Evolutionary conservation across 2,113 vertebrate species (phyloP), one percentile per base, ranked within the genome.

Genomic region (Datnioides undecimradiatus): DNA sequence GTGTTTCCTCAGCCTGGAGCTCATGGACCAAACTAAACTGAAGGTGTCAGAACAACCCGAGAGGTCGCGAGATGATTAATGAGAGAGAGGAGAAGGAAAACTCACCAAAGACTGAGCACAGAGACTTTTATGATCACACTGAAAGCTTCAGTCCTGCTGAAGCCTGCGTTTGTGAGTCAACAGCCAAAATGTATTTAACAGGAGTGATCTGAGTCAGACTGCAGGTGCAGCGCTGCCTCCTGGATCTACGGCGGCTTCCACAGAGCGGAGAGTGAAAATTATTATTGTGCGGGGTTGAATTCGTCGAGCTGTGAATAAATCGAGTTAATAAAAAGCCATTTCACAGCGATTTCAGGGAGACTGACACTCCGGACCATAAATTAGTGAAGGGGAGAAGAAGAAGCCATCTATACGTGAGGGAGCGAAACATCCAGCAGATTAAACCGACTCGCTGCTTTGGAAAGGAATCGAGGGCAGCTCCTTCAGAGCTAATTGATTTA

Each of bases 401-500:
- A 29, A 46, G 57, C 3, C 34, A 58, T 36, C 40, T 52, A 21
- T 41, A 46, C 33, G 25, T 5, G 13, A 36, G 11, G n/a, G 25
- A 0, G 40, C 8, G 34, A 65, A 51, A 85, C 0, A 11, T 54
- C 46, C 23, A 48, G 45, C 27, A 58, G 36, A 57, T 57, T 45
- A 63, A 76, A 77, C 45, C 34, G 43, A 23, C 16, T 38, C n/a
- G 16, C 16, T 41, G 72, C 76, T 68, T 55, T 31, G 5, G 9
- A 68, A 40, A 57, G 19, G n/a, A 40, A 71, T 8, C 31, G 33
- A 73, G 1, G 46, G 17, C 19, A 19, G 21, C 43, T 62, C 19
- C 14, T 78, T 75, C 65, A 51, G 60, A 86, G 71, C 10, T 64
- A 86, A 90, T 77, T 86, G 82, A 90, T 86, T 88, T 57, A 45